Percentiles rank a stretch among this genome's conserved stretches.
These are phyloP conservation scores for Phymastichus coffea DNA, from an alignment of 1,140 invertebrate species.

Conservation along the genomic window DNA sequence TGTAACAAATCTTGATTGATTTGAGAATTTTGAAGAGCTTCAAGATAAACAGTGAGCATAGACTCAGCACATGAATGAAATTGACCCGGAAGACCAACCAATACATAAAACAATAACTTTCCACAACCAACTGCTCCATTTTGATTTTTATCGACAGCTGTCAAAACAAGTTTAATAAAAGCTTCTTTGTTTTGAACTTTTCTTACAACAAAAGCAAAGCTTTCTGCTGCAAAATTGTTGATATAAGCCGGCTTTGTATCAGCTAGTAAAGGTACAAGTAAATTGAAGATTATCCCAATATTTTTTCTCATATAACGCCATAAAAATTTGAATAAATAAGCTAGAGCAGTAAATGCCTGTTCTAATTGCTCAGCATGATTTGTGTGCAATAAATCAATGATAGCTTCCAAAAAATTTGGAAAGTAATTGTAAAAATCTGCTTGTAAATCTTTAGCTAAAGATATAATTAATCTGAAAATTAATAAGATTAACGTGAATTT, in stretches of 20 bases:
- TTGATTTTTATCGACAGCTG: conserved; percentile 64
- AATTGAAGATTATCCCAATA: conserved; percentile 71
- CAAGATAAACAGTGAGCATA: conserved; percentile 65
- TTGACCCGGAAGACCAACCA: conserved; percentile 75
- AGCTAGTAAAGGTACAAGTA: conserved; percentile 74
- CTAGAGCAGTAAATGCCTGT: conserved; percentile 78
- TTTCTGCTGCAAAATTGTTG: conserved; percentile 91
- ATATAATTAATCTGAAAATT: conserved; percentile 74
- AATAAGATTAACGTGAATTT: conserved; percentile 8
- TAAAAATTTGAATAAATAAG: conserved; percentile 86
- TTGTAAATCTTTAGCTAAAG: conserved; percentile 72
- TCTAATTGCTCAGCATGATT: conserved; percentile 82
- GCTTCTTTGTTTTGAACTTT: conserved; percentile 80
- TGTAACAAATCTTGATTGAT: conserved; percentile 62
- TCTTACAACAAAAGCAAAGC: conserved; percentile 87
- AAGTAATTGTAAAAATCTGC: conserved; percentile 86
- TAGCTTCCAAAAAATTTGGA: conserved; percentile 65
- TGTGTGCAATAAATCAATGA: conserved; percentile 72
- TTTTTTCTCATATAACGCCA: conserved; percentile 81
- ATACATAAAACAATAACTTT: conserved; percentile 81
- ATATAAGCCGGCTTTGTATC: conserved; percentile 74
- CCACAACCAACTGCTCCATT: conserved; percentile 74
- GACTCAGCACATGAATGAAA: conserved; percentile 77
- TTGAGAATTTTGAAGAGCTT: conserved; percentile 58
- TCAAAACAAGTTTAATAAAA: conserved; percentile 72